Base-by-base conservation (phyloP, 2,888 invertebrate genomes). In the Chrysotoxum bicinctum region DNA sequence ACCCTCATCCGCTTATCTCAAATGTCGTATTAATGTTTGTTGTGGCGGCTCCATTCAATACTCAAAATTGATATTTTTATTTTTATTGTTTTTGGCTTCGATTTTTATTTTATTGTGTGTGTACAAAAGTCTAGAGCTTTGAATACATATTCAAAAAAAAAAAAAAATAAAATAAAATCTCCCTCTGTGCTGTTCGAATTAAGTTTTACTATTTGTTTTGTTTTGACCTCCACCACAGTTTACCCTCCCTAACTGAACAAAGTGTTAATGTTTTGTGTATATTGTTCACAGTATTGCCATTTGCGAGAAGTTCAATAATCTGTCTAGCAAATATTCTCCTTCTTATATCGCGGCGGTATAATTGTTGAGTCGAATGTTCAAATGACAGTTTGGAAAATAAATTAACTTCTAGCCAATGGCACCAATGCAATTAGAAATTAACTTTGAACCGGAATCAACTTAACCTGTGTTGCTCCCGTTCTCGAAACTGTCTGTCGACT, bases 1-100 rank as follows among this genome's bases (percentile, higher is more conserved):
- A 14, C 6, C 50, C 50, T 8, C 8, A 50, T 26, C 3, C 14
- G 50, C 12, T 21, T 23, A 23, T 21, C 3, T 52, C n/a, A 60
- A 32, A 56, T 58, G 35, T 40, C 10, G 6, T 40, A 72, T 68
- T 43, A 74, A 52, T 80, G 52, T 74, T 68, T 80, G 79, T 80
- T 80, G 50, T 74, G 74, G 74, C 60, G 68, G 66, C 74, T 35
- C 19, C 19, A 10, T 45, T 37, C 8, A 58, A 21, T 35, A 58
- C 12, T 74, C 14, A 6, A 35, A 40, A n/a, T 60, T 64, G 9
- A 5, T 23, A 9, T 23, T 43, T 64, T 32, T 35, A 32, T 50
- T 14, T 26, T 14, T 40, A 52, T 21, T 30, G 40, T 8, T 54
- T 75, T 66, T 23, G 8, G 52, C 52, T 45, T 58, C 43, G 52